These are phyloP conservation scores for Tokudaia muenninki DNA, from an alignment of 2,797 vertebrate genomes.

Conservation along the genomic window DNA sequence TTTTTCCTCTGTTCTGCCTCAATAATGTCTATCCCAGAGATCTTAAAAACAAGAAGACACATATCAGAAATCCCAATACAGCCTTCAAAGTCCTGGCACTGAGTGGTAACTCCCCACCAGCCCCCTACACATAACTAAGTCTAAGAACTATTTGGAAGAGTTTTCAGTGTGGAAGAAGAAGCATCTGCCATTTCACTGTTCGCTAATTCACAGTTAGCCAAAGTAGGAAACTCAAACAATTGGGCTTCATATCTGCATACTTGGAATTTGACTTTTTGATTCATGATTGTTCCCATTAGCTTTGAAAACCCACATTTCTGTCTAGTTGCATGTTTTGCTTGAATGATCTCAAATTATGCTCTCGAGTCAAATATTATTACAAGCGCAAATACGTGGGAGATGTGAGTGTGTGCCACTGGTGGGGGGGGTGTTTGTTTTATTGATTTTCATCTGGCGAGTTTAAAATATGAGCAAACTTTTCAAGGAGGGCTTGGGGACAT, in stretches of 20 bases:
- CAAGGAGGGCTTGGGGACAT: slow-evolving; percentile 86
- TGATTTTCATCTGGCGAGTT: slow-evolving; percentile 88
- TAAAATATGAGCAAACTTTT: slow-evolving; percentile 91
- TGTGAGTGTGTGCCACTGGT: slow-evolving; percentile 83
- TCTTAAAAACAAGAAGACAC: slow-evolving; percentile 21
- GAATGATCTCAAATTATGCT: slow-evolving; percentile 87
- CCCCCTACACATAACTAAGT: slow-evolving; percentile 49
- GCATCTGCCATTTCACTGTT: slow-evolving; percentile 86
- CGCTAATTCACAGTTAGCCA: slow-evolving; percentile 86
- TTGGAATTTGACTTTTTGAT: slow-evolving; percentile 84
- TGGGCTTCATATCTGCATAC: slow-evolving; percentile 85
- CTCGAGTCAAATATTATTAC: slow-evolving; percentile 89
- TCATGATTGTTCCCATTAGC: slow-evolving; percentile 84
- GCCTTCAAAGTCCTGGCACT: slow-evolving; percentile 39
- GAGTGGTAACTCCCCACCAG: slow-evolving; percentile 63
- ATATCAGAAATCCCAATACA: slow-evolving; percentile 57
- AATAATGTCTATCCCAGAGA: slow-evolving; percentile 39
- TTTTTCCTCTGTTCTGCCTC: not conserved
- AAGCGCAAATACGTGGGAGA: slow-evolving; percentile 88
- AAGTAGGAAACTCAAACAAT: slow-evolving; percentile 85
- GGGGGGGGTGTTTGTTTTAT: slow-evolving; percentile 87
- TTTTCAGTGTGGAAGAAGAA: slow-evolving; percentile 47
- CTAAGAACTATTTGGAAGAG: slow-evolving; percentile 83
- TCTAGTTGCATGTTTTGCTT: slow-evolving; percentile 87
- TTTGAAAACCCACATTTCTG: slow-evolving; percentile 86